These are phyloP conservation scores for Drosophila saltans DNA, from an alignment of 1,140 invertebrate genomes.

Conservation along the genomic window DNA sequence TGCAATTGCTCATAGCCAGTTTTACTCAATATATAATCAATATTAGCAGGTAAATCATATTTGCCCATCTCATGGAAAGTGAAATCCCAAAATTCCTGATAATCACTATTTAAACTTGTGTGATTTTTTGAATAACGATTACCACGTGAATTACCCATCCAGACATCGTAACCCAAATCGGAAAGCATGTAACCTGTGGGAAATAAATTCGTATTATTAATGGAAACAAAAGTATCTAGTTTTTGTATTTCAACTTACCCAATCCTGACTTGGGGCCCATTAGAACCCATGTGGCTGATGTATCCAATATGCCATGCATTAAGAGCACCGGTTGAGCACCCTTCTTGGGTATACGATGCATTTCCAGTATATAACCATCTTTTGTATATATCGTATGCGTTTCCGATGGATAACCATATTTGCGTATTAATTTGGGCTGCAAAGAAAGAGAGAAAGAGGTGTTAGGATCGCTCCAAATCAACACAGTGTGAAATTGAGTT, in stretches of 20 bases:
- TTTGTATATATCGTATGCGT: slow-evolving; percentile 84
- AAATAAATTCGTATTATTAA: neutral
- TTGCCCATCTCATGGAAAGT: slow-evolving; percentile 92
- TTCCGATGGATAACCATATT: slow-evolving; percentile 86
- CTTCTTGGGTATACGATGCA: slow-evolving; percentile 84
- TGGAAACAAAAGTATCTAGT: neutral
- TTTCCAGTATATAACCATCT: slow-evolving; percentile 85
- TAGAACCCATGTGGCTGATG: slow-evolving; percentile 88
- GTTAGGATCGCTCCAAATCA: slow-evolving; percentile 60
- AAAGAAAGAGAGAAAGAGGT: slow-evolving; percentile 41
- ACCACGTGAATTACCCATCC: slow-evolving; percentile 89
- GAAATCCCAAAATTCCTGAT: slow-evolving; percentile 89
- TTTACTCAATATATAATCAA: slow-evolving; percentile 87
- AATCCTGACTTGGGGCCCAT: slow-evolving; percentile 88
- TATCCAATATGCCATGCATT: slow-evolving; percentile 89
- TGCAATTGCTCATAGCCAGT: slow-evolving; percentile 86
- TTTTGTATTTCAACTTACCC: slow-evolving; percentile 51
- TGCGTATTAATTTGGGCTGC: slow-evolving; percentile 83
- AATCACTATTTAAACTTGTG: slow-evolving; percentile 84
- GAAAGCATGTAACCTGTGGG: slow-evolving; percentile 83
- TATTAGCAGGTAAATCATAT: slow-evolving; percentile 90
- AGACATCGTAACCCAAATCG: slow-evolving; percentile 88
- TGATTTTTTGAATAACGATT: slow-evolving; percentile 87
- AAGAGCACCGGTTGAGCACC: slow-evolving; percentile 83
- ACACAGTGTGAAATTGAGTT: slow-evolving; percentile 73